phyloP scores from a whole-genome alignment of 2,113 vertebrate species.

The Aviceda subcristata region DNA sequence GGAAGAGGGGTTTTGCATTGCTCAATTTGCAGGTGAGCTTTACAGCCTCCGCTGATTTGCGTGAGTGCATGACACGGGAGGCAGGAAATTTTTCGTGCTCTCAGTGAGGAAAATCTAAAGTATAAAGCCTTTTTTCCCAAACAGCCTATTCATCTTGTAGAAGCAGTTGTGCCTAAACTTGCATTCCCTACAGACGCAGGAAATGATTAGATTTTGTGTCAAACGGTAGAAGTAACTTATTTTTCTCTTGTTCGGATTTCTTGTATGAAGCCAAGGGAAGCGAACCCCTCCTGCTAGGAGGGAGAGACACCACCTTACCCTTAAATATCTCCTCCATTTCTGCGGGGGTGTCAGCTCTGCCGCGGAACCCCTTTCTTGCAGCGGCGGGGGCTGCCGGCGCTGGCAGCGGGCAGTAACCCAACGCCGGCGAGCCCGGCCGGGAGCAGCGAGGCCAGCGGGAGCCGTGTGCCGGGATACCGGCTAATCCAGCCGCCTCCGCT shows the following conservation, averaged over 20 bases:
- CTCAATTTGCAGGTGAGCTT: background rate
- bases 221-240: background rate
- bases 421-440: background rate
- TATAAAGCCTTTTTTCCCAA: accelerated
- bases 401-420: slow-evolving; percentile 42
- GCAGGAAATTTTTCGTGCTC: background rate
- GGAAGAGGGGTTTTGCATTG: background rate
- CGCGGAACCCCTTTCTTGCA: background rate
- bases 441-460: background rate
- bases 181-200: accelerated
- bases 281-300: accelerated
- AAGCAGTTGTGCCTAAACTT: background rate
- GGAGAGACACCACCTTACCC: background rate
- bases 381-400: background rate
- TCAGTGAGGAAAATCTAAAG: background rate
- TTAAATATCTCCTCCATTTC: background rate
- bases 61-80: background rate
- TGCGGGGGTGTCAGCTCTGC: background rate
- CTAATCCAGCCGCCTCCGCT: background rate
- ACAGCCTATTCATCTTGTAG: background rate
- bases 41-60: background rate
- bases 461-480: slow-evolving; percentile 1
- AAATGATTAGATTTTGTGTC: background rate
- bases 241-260: background rate
- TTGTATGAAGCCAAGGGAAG: background rate